phyloP scores from a whole-genome alignment of 2,797 vertebrate genomes.

The Scyliorhinus canicula region DNA sequence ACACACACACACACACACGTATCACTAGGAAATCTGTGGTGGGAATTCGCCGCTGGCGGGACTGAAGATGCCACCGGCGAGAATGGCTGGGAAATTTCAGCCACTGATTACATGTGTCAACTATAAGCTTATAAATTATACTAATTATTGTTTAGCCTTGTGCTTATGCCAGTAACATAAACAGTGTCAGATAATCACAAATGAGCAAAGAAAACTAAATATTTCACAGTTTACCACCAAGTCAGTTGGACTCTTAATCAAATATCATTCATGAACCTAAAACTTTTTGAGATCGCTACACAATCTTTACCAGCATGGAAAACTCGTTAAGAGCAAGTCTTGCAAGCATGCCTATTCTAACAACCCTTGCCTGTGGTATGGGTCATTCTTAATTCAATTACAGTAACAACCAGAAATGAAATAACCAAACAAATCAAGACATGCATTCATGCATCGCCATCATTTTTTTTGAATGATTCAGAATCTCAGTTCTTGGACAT shows the following conservation, averaged over 20 bases:
- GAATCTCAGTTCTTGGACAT: no score
- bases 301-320: no score
- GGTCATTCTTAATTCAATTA: not conserved
- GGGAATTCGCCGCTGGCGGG: no score
- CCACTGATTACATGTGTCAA: not conserved
- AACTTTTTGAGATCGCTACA: not conserved
- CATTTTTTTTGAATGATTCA: not conserved
- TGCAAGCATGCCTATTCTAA: not conserved
- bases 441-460: not conserved
- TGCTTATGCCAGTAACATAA: not conserved
- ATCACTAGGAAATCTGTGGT: no score
- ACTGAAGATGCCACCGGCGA: no score
- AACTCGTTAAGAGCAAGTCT: not conserved
- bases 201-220: not conserved
- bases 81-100: no score
- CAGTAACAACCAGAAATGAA: not conserved
- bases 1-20: no score
- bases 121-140: not conserved
- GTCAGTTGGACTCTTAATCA: not conserved
- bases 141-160: not conserved
- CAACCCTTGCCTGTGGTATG: not conserved
- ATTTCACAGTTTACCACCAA: not conserved
- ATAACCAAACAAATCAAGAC: not conserved
- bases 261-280: not conserved
- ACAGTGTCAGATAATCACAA: not conserved